Base-by-base conservation (phyloP, 2,888 invertebrate species). In the Autographa pulchrina region DNA sequence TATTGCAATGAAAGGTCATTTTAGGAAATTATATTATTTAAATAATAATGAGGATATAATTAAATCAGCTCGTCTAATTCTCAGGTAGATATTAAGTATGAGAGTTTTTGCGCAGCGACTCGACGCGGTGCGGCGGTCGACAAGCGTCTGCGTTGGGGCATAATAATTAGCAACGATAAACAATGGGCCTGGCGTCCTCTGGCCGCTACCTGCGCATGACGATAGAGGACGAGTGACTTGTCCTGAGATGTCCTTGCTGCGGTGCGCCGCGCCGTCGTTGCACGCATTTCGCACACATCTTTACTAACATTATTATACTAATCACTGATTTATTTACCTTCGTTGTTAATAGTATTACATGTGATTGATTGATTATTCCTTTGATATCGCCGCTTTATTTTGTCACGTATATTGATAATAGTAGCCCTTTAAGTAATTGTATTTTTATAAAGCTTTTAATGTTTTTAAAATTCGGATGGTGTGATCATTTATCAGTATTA, bases 101-200 rank as follows among this genome's bases (percentile, higher is more conserved):
- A 82, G 80, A 87, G 90, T 92, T 93, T 93, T 94, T 94, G 91
- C 91, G 90, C 88, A 82, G 73, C 67, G 86, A 82, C 83, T 83
- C 77, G 86, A 83, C 84, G 80, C 83, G 85, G 83, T 87, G 87
- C 86, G 87, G 86, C 87, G 88, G 88, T 88, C 91, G 90, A 88
- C 89, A 89, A 91, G 90, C 92, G 92, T 93, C 91, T 92, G 91
- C 92, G 92, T 92, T 92, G 92, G 87, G 91, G 94, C 93, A 94
- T 95, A 93, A 94, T 95, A 94, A 96, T 95, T 94, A 95, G 94
- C 92, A 88, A 91, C 92, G 92, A 93, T 94, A 94, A 95, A 96
- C 95, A 95, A 96, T 96, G 93, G 95, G 91, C 92, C 92, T 93
- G 93, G 93, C 92, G 92, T 94, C 93, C 92, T 92, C 90, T 92